phyloP scores from a whole-genome alignment of 2,888 invertebrate genomes.

The Pomacea canaliculata region DNA sequence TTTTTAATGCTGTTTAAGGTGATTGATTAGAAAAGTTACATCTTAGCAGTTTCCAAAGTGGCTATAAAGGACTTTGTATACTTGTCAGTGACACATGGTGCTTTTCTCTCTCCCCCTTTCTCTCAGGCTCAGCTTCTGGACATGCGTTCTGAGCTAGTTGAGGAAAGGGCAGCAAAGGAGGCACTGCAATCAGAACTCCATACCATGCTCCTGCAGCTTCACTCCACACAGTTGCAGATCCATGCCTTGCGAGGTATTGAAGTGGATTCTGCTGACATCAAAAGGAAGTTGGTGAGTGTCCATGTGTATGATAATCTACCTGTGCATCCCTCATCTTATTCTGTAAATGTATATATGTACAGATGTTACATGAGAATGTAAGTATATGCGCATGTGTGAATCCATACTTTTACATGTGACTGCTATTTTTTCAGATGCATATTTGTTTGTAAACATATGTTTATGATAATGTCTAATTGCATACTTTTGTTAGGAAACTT shows the following conservation, averaged over 20 bases:
- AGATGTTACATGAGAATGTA: background rate
- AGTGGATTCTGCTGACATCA: slow-evolving; percentile 72
- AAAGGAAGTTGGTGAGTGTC: slow-evolving; percentile 71
- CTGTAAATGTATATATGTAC: no score
- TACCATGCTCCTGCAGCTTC: slow-evolving; percentile 76
- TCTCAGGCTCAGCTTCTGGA: slow-evolving; percentile 83
- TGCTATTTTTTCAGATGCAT: no score
- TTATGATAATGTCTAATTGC: no score
- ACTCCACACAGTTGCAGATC: slow-evolving; percentile 75
- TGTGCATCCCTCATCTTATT: no score
- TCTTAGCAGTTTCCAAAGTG: no score
- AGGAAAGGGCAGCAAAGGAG: slow-evolving; percentile 77
- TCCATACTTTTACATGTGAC: background rate
- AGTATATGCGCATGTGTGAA: background rate
- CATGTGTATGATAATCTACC: no score
- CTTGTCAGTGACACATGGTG: no score
- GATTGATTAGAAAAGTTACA: no score
- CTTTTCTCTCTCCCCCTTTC: slow-evolving; percentile 1
- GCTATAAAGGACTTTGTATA: no score
- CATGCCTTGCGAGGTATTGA: slow-evolving; percentile 69
- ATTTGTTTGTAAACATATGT: no score
- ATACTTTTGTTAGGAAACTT: no score
- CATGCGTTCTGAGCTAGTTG: slow-evolving; percentile 81
- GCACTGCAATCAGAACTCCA: slow-evolving; percentile 77
- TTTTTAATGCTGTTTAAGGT: no score